A percentile compares a stretch with the other conserved stretches of the same genome.
phyloP scores from a whole-genome alignment of 2,888 invertebrate species.

The Trissoscelio sp. region DNA sequence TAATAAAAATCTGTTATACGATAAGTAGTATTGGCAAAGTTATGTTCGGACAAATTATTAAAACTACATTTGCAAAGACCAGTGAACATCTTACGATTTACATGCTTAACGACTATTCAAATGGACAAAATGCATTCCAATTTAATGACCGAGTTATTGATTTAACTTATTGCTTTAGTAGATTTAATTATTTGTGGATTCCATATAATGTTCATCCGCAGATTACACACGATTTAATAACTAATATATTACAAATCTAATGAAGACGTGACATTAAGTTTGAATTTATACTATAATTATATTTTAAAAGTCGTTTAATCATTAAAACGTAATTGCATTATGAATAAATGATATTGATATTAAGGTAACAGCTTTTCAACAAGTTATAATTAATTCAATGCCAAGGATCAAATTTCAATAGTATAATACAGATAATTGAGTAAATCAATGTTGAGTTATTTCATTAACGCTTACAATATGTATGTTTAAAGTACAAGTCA shows the following conservation, averaged over 20 bases:
- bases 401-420: too few relatives aligned
- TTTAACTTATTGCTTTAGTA: neutral
- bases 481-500: too few relatives aligned
- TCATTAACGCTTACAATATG: too few relatives aligned
- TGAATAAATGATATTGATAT: too few relatives aligned
- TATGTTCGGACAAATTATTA: conserved; percentile 17
- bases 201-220: neutral
- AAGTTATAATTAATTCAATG: too few relatives aligned
- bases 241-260: neutral
- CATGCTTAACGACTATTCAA: neutral
- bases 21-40: conserved; percentile 2
- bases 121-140: neutral
- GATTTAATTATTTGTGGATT: neutral
- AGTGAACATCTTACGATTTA: neutral
- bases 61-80: neutral
- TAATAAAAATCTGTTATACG: conserved; percentile 37
- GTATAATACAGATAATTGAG: too few relatives aligned
- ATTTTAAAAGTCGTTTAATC: neutral
- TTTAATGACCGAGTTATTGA: neutral
- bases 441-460: too few relatives aligned
- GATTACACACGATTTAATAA: conserved; percentile 4
- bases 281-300: neutral
- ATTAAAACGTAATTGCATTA: too few relatives aligned
- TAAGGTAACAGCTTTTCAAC: too few relatives aligned
- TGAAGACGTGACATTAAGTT: neutral